These are phyloP conservation scores for Acanthosepion esculentum DNA, from an alignment of 2,888 invertebrate genomes.

Conservation along the genomic window DNA sequence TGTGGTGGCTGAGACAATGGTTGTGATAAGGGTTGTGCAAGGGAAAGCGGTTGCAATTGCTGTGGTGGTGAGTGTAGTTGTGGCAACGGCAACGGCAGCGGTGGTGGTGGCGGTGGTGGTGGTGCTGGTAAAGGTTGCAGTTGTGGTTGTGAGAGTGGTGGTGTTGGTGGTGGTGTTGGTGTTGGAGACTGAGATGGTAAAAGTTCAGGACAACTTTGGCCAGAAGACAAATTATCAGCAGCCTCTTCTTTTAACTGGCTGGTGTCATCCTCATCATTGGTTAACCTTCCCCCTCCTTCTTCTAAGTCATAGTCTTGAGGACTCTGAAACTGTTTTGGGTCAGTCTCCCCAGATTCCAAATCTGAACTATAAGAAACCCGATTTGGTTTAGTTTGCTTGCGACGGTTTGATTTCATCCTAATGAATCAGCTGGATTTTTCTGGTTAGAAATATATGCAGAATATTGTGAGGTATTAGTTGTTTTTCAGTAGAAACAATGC, in stretches of 20 bases:
- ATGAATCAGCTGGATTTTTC: constrained; percentile 44
- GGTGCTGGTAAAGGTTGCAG: background rate
- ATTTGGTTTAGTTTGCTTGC: constrained; percentile 72
- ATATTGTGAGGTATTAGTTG: constrained; percentile 46
- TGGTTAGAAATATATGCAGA: constrained; percentile 47
- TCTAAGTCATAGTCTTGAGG: constrained; percentile 47
- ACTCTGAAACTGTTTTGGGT: constrained; percentile 36
- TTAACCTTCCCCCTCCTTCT: constrained; percentile 51
- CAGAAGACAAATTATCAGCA: constrained; percentile 47
- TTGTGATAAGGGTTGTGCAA: constrained; percentile 25
- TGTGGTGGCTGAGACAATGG: background rate
- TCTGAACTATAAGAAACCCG: constrained; percentile 55
- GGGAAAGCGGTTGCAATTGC: background rate
- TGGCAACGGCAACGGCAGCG: background rate
- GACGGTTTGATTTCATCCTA: constrained; percentile 66
- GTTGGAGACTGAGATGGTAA: constrained; percentile 39
- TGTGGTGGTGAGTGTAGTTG: constrained; percentile 34
- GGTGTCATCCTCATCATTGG: constrained; percentile 46
- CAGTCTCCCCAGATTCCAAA: constrained; percentile 48
- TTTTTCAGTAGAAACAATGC: constrained; percentile 44
- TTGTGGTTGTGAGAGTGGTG: background rate
- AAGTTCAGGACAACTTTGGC: constrained; percentile 47
- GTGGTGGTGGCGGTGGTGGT: background rate
- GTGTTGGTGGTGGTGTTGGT: background rate
- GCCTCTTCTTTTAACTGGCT: constrained; percentile 49